Percentiles rank a stretch among this genome's conserved stretches.
These are phyloP conservation scores for Erpornis zantholeuca DNA, from an alignment of 2,113 vertebrate species.

Conservation along the genomic window DNA sequence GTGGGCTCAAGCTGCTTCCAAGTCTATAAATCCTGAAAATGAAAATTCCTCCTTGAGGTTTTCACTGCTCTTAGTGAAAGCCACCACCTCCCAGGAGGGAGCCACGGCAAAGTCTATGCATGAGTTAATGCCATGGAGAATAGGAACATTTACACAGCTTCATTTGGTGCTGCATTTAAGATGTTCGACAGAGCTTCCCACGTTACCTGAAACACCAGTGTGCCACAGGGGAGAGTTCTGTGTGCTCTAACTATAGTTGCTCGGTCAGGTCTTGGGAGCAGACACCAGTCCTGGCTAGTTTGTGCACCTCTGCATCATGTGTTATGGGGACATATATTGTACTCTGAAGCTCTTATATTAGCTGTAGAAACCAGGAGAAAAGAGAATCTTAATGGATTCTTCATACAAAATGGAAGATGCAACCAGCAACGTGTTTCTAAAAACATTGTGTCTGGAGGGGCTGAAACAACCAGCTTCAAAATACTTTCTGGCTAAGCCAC, in stretches of 20 bases:
- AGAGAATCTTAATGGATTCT: neutral
- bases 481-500: neutral
- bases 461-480: neutral
- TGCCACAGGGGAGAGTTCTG: neutral
- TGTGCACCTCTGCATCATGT: no score
- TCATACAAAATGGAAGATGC: neutral
- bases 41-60: neutral
- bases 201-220: neutral
- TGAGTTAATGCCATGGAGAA: neutral
- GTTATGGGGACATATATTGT: neutral
- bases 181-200: neutral
- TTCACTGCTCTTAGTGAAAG: neutral
- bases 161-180: neutral
- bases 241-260: neutral
- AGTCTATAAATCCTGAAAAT: neutral
- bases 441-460: neutral
- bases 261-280: neutral
- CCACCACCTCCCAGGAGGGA: neutral
- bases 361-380: neutral
- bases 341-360: neutral
- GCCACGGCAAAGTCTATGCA: neutral
- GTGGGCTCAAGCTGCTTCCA: neutral
- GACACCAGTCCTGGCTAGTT: neutral
- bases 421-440: neutral
- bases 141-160: neutral